These are phyloP conservation scores for Uropsilus gracilis DNA, from an alignment of 2,113 vertebrate genomes.

Conservation along the genomic window DNA sequence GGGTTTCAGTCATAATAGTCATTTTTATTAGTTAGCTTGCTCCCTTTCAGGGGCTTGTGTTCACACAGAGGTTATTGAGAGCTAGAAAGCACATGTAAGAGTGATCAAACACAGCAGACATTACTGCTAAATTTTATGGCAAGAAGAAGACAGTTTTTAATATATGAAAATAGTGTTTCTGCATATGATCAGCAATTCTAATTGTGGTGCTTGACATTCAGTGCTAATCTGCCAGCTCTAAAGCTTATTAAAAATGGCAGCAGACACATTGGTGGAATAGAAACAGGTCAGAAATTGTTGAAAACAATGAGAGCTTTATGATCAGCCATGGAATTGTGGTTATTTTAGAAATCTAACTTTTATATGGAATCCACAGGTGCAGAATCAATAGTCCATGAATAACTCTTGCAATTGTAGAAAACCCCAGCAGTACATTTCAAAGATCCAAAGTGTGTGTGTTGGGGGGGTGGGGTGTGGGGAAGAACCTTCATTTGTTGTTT, in stretches of 20 bases:
- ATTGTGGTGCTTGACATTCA: constrained; percentile 81
- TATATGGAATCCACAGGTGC: constrained; percentile 61
- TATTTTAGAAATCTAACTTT: constrained; percentile 72
- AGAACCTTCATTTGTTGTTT: constrained; percentile 51
- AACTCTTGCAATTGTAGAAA: constrained; percentile 54
- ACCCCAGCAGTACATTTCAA: constrained; percentile 57
- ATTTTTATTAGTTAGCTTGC: constrained; percentile 74
- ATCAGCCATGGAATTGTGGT: constrained; percentile 68
- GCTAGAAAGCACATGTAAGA: constrained; percentile 53
- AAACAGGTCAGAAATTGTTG: constrained; percentile 63
- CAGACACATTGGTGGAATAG: constrained; percentile 48
- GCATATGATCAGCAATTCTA: constrained; percentile 80
- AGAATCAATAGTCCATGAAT: constrained; percentile 68
- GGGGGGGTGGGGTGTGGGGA: too few species aligned
- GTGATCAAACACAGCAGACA: constrained; percentile 66
- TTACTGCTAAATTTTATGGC: constrained; percentile 54
- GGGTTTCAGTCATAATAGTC: constrained; percentile 63
- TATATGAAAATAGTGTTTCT: constrained; percentile 72
- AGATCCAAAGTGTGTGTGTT: neutral
- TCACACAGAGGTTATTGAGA: neutral
- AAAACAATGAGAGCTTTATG: constrained; percentile 67
- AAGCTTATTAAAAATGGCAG: constrained; percentile 83
- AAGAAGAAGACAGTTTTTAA: constrained; percentile 57
- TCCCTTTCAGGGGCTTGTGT: constrained; percentile 50
- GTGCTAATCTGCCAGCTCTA: constrained; percentile 79